These are phyloP conservation scores for Lacerta agilis DNA, from an alignment of 2,797 vertebrate species.

Conservation along the genomic window DNA sequence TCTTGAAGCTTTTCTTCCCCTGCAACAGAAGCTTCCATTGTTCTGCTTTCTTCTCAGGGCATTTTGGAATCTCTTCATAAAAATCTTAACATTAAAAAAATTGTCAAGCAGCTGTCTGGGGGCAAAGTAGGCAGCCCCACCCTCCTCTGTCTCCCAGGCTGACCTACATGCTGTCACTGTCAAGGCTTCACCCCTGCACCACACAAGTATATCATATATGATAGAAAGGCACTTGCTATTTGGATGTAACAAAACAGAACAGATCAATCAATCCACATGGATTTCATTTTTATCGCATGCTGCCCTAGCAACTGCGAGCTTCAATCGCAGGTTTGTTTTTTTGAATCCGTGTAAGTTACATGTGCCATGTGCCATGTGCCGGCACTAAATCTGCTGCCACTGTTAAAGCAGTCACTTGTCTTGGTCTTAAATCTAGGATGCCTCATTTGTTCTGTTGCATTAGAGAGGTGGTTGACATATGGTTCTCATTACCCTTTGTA, in stretches of 20 bases:
- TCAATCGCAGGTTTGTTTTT: neutral
- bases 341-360: conserved; percentile 38
- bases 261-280: conserved; percentile 47
- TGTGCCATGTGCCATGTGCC: neutral
- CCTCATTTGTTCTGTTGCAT: neutral
- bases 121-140: no score
- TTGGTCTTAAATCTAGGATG: neutral
- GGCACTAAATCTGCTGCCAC: conserved; percentile 8
- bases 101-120: no score
- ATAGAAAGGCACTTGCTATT: conserved; percentile 40
- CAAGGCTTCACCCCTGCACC: neutral
- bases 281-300: conserved; percentile 48
- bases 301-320: conserved; percentile 41
- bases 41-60: no score
- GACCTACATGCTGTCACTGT: neutral
- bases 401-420: conserved; percentile 22
- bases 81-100: no score
- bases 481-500: conserved; percentile 25
- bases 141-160: neutral
- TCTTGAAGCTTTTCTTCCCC: no score
- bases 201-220: neutral
- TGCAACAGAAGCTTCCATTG: no score
- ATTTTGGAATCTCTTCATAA: no score
- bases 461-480: neutral
- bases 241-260: conserved; percentile 50